Conservation (phyloP, 2,113 vertebrate species). For the Himantopus leucocephalus region DNA sequence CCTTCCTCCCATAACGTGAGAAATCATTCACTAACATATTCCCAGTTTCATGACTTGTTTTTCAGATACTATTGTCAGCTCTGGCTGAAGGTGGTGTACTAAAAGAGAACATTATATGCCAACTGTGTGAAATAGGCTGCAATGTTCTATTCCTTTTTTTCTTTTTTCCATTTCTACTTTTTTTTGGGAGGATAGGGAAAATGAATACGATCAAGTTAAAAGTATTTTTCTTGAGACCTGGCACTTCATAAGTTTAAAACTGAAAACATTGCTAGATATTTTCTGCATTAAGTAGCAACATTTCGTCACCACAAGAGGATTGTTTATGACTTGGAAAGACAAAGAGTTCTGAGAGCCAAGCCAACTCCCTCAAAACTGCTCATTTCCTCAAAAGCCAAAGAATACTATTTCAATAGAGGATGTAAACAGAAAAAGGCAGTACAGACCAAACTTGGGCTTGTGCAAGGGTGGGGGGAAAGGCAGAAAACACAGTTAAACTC, state of each 20-base stretch:
- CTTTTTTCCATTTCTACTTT: background rate
- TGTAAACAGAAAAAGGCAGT: background rate
- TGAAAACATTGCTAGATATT: background rate
- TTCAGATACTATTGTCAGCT: background rate
- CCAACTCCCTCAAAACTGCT: background rate
- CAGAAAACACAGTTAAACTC: background rate
- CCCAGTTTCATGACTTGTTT: background rate
- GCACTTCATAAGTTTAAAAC: background rate
- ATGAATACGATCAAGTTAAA: background rate
- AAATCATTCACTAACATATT: background rate
- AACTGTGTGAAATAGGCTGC: background rate
- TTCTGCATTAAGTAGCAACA: background rate
- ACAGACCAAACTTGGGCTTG: background rate
- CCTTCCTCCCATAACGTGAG: background rate
- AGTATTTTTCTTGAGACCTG: background rate
- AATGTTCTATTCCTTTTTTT: background rate
- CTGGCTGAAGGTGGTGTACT: background rate
- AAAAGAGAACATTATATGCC: background rate
- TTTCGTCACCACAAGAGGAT: background rate
- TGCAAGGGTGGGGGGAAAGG: background rate
- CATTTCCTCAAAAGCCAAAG: background rate
- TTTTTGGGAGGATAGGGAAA: background rate
- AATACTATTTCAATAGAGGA: background rate
- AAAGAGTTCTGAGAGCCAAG: background rate
- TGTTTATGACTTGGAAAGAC: background rate